Evolutionary conservation across 2,888 invertebrate species (phyloP), one percentile per base, ranked within the genome.

Genomic region (Eretmocerus hayati): DNA sequence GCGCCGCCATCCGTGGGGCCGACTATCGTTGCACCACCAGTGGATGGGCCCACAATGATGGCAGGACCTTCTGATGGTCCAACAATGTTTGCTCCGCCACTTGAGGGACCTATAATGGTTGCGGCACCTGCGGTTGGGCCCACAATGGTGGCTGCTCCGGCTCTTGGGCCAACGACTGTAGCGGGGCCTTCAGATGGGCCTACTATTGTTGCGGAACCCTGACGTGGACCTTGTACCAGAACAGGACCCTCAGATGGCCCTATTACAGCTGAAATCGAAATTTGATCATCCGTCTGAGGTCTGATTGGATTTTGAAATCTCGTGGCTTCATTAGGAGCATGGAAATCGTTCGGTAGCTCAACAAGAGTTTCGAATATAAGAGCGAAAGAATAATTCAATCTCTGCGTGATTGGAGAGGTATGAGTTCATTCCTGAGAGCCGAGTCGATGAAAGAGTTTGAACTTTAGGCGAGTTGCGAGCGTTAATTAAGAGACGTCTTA

Each of bases 31-130:
- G 48, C 50, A 1, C 21, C 41, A 1, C 43, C 66, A n/a, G 65
- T 66, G 11, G 71, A 66, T 16, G 71, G 70, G 26, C 70, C 71
- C 9, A 66, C 63, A 30, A 71, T 65, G 2, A 65, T 48, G 20
- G 66, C 63, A 8, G 65, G 66, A 2, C 65, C 66, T 2, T 64
- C 56, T 19, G 44, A 43, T 4, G 55, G 49, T 5, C 51, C 53
- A 4, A 52, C 26, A 13, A 56, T 49, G 18, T 22, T 23, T 5
- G 42, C 52, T 37, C 44, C 48, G 2, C 41, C 44, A 15, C 19
- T 21, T 9, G 47, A 39, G n/a, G 59, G 56, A 8, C 59, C 58
- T 3, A 54, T 43, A 11, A 59, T 46, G 6, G 52, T 45, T 5
- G 55, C 52, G 9, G 54, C 48, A n/a, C 56, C 54, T 9, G 52